Conservation (phyloP, 1,140 invertebrate species). For the Bombus sibiricus region DNA sequence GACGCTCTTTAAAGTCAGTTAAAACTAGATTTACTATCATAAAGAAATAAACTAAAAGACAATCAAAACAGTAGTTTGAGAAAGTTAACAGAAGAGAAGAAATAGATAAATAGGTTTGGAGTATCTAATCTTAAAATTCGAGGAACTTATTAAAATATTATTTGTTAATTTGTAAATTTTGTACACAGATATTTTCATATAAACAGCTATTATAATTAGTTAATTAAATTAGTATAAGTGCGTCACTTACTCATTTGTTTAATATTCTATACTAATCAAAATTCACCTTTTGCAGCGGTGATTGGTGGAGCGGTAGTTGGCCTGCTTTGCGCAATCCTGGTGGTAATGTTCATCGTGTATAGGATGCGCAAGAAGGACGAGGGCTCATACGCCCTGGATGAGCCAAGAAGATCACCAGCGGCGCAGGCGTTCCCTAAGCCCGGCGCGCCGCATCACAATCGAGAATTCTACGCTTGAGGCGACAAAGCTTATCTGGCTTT, state of each 20-base stretch:
- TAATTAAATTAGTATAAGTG: not conserved
- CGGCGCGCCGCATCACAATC: constrained; percentile 89
- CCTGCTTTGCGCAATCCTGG: constrained; percentile 97
- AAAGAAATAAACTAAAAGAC: too few relatives aligned
- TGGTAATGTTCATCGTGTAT: constrained; percentile 99
- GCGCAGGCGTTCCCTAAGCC: constrained; percentile 94
- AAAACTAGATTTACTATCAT: not conserved
- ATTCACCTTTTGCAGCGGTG: constrained; percentile 89
- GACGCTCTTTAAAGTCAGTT: not conserved
- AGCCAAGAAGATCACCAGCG: constrained; percentile 96
- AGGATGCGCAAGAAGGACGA: constrained; percentile 99
- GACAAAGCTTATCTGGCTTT: constrained; percentile 54
- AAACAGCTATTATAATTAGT: not conserved
- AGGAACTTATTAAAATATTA: not conserved
- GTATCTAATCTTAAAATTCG: not conserved
- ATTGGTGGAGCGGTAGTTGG: constrained; percentile 99
- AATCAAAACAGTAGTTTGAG: not conserved
- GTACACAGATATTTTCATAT: not conserved
- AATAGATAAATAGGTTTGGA: not conserved
- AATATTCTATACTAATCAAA: not conserved
- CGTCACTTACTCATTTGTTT: not conserved
- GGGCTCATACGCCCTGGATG: constrained; percentile 98
- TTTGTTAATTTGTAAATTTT: too few relatives aligned
- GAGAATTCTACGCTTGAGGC: constrained; percentile 97
- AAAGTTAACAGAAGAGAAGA: not conserved